Evolutionary conservation across 2,797 vertebrate species (phyloP), one percentile per base, ranked within the genome.

Genomic region (Coregonus suidteri): DNA sequence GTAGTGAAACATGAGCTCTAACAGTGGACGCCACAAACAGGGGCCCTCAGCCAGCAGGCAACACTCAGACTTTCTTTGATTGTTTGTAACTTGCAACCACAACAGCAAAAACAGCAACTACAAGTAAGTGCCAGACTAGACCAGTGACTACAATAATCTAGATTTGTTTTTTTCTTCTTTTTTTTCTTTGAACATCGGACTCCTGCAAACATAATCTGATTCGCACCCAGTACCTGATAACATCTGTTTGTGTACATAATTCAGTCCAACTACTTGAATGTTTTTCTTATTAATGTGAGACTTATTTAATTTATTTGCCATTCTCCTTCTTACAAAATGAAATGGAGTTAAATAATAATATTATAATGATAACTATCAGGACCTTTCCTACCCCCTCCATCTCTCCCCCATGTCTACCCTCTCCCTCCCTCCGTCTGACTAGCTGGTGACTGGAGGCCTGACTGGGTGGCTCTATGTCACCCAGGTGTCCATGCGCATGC

Each of bases 401-500:
- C 79, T 91, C 86, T 34, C 52, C 59, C 51, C 82, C 89, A 20
- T 11, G 30, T 81, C 77, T 75, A 81, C 84, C 87, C 87, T 88
- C 85, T 82, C 70, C 53, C 64, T 53, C 84, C 84, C 83, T 86
- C 69, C 64, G 6, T 71, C 69, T 54, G 78, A 87, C 85, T 79
- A 80, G 89, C 88, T 92, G 91, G 86, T 91, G 88, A 88, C 90
- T 89, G 88, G 87, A 91, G 88, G 75, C 83, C 53, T 75, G 82
- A 84, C 70, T 65, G 59, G 65, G 31, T 35, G 70, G 59, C 86
- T 90, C 94, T 99, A 99, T 96, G 98, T 99, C 93, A 99, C 98
- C 98, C 98, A 99, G 0, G 97, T 92, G 91, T 99, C 98, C 96
- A 99, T 98, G 90, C 98, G 94, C 97, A 99, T 95, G 34, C 98